These are phyloP conservation scores for Thamnaconus septentrionalis DNA, from an alignment of 2,113 vertebrate genomes.

Conservation along the genomic window DNA sequence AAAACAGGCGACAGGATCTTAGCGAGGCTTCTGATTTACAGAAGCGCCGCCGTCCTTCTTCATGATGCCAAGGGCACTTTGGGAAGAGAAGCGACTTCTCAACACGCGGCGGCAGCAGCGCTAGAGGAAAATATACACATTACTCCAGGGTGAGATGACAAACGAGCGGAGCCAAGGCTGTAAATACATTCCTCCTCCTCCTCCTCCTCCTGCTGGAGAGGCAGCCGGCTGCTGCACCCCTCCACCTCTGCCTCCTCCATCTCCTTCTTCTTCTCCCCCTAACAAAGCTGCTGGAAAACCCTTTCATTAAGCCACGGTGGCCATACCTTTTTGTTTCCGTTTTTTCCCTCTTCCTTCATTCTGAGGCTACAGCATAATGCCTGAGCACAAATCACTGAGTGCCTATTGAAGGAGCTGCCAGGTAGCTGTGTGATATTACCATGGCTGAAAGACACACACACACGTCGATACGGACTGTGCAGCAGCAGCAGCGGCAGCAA, in stretches of 20 bases:
- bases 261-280: too few relatives aligned
- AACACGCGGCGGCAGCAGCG: constrained; percentile 51
- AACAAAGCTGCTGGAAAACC: constrained; percentile 56
- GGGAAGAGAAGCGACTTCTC: constrained; percentile 44
- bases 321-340: constrained; percentile 2
- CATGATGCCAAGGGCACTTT: constrained; percentile 47
- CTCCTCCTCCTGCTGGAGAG: too few relatives aligned
- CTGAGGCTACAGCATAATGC: constrained; percentile 50
- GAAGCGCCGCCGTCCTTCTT: constrained; percentile 40
- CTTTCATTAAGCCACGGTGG: constrained; percentile 54
- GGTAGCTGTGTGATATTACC: constrained; percentile 60
- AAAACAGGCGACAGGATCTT: constrained; percentile 27
- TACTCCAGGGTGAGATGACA: constrained; percentile 59
- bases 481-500: too few relatives aligned
- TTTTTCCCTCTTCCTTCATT: constrained; percentile 42
- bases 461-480: constrained; percentile 51
- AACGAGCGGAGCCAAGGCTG: constrained; percentile 50
- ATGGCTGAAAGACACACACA: constrained; percentile 46
- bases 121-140: constrained; percentile 54
- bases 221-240: background rate
- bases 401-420: constrained; percentile 61
- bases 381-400: constrained; percentile 60
- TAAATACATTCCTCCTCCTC: constrained; percentile 58
- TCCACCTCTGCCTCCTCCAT: constrained; percentile 5
- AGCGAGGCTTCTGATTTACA: constrained; percentile 54